Evolutionary conservation across 2,113 vertebrate genomes (phyloP).

Genomic region (Rattus norvegicus): DNA sequence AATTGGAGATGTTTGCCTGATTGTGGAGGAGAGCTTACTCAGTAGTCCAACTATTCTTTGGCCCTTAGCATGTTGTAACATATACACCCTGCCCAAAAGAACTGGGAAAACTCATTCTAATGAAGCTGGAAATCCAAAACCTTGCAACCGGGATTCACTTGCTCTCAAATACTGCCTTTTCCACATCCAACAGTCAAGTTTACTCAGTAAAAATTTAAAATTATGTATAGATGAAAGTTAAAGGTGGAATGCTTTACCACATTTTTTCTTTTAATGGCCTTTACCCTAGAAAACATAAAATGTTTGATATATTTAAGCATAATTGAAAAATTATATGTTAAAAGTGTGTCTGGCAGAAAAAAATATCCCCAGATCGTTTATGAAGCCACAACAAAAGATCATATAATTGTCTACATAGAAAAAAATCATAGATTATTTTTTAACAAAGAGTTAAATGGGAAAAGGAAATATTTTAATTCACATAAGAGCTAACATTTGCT

Average conservation of each 20-base stretch:
- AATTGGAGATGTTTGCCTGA: slow-evolving; percentile 21
- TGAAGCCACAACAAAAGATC: slow-evolving; percentile 39
- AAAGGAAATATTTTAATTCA: slow-evolving; percentile 46
- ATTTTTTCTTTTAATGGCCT: slow-evolving; percentile 33
- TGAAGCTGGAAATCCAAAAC: slow-evolving; percentile 5
- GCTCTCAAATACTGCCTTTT: background rate
- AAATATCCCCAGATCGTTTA: background rate
- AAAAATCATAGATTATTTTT: slow-evolving; percentile 54
- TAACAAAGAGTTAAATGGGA: slow-evolving; percentile 55
- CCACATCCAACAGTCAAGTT: slow-evolving; percentile 14
- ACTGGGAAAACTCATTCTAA: background rate
- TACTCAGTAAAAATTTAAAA: background rate
- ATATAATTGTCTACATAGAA: slow-evolving; percentile 48
- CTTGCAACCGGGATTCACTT: slow-evolving; percentile 16
- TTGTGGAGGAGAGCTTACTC: background rate
- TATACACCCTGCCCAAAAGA: background rate
- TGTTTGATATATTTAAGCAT: slow-evolving; percentile 7
- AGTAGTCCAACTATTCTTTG: slow-evolving; percentile 5
- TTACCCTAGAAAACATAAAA: slow-evolving; percentile 20
- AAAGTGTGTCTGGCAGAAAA: background rate
- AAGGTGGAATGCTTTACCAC: background rate
- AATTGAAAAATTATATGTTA: slow-evolving; percentile 10
- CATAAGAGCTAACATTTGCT: slow-evolving; percentile 64
- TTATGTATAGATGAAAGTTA: slow-evolving; percentile 22
- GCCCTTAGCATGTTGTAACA: slow-evolving; percentile 29